phyloP scores from a whole-genome alignment of 2,888 invertebrate genomes.

The Brenthis hecate region DNA sequence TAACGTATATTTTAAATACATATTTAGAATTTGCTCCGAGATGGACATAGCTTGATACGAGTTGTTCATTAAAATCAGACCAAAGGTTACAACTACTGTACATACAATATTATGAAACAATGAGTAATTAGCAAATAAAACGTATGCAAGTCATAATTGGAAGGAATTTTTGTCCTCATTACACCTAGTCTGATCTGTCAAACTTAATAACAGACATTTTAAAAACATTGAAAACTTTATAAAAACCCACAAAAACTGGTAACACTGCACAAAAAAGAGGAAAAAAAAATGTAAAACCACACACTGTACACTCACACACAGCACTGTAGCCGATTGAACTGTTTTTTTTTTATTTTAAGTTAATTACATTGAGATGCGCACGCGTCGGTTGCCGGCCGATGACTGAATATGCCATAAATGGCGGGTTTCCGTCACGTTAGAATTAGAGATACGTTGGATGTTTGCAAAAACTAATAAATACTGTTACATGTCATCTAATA shows the following conservation, averaged over 20 bases:
- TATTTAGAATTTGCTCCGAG: no score
- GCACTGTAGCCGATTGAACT: neutral
- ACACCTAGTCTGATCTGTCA: neutral
- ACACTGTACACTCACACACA: constrained; percentile 14
- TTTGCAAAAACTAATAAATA: constrained; percentile 3
- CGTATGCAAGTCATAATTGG: constrained; percentile 1
- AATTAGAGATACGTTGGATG: constrained; percentile 11
- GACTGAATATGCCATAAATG: constrained; percentile 40
- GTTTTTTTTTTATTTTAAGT: constrained; percentile 2
- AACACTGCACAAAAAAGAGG: neutral
- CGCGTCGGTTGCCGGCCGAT: constrained; percentile 24
- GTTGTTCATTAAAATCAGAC: no score
- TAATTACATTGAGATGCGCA: constrained; percentile 1
- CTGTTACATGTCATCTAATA: neutral
- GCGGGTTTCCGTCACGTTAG: constrained; percentile 36
- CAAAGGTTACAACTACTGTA: neutral
- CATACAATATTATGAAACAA: neutral
- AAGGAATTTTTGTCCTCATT: neutral
- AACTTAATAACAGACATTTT: neutral
- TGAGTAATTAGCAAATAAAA: neutral
- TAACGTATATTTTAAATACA: no score
- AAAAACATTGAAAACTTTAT: neutral
- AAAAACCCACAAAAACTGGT: constrained; percentile 11
- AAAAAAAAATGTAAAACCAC: neutral
- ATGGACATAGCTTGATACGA: no score